Evolutionary conservation across 2,797 vertebrate species (phyloP), one percentile per base, ranked within the genome.

Genomic region (Aratinga solstitialis): DNA sequence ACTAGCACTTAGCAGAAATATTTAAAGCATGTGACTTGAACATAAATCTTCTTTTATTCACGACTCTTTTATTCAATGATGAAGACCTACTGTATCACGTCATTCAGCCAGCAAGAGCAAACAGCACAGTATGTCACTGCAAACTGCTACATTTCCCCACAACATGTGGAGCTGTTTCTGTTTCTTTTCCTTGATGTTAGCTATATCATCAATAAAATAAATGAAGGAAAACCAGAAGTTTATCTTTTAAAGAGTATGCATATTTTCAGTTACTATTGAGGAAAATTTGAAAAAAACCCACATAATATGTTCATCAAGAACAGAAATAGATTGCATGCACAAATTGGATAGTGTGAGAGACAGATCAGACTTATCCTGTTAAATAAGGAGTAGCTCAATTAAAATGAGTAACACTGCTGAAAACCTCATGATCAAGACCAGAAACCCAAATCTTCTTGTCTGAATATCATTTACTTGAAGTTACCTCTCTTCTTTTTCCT

Each of bases 1-100:
- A 99, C 98, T 98, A 98, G 96, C 98, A 98, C 98, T 98, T 98
- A 98, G 98, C 94, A 98, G 97, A 98, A 97, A 99, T 98, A 98
- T 98, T 99, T 99, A 98, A 99, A 99, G 98, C 98, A 95, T 97
- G 98, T 98, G 98, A 98, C 98, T 98, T 97, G 97, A 96, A 93
- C 97, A 98, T 98, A 98, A 98, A 98, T 98, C 98, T 97, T 96
- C 97, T 97, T 97, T 97, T 97, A 97, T 97, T 97, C 95, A 86
- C 84, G 89, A 75, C 89, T 94, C 95, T 69, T 93, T 79, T 59
- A 59, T 59, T 59, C 58, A 36, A 59, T 94, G 96, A 97, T 97
- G 97, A 97, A 97, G 97, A 97, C 92, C 97, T 97, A 94, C 93
- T 63, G 63, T 50, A 97, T 93, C 75, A 40, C 58, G 77, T 97